Percentiles rank a stretch among this genome's conserved stretches.
Conservation (phyloP, 2,113 vertebrate species). For the Telmatochromis sp. region DNA sequence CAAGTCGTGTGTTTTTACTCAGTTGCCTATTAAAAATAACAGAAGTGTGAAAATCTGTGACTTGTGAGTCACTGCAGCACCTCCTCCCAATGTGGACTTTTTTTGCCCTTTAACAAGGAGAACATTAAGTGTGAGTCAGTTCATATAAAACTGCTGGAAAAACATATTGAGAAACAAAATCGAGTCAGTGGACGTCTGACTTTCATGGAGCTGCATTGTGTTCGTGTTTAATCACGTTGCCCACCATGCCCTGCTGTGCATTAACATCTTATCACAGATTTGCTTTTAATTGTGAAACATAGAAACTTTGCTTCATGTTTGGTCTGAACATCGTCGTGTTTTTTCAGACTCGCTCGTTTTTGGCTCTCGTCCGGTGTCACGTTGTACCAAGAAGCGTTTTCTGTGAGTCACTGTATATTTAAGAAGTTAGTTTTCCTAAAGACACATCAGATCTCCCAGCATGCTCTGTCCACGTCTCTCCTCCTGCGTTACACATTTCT, state of each 20-base stretch:
- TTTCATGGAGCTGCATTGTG: background rate
- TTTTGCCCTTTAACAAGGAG: background rate
- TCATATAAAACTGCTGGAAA: background rate
- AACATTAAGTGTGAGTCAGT: background rate
- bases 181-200: background rate
- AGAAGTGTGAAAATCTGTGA: background rate
- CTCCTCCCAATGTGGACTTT: background rate
- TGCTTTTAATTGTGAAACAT: background rate
- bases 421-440: background rate
- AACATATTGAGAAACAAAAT: background rate
- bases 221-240: background rate
- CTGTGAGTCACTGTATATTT: background rate
- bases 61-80: background rate
- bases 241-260: fast-evolving
- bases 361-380: fast-evolving
- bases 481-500: background rate
- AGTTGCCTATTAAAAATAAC: background rate
- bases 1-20: background rate
- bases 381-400: background rate
- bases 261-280: background rate
- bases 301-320: background rate
- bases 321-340: background rate
- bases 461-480: background rate
- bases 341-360: fast-evolving
- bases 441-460: background rate